phyloP scores from a whole-genome alignment of 2,113 vertebrate species.

The Cygnus buccinator region DNA sequence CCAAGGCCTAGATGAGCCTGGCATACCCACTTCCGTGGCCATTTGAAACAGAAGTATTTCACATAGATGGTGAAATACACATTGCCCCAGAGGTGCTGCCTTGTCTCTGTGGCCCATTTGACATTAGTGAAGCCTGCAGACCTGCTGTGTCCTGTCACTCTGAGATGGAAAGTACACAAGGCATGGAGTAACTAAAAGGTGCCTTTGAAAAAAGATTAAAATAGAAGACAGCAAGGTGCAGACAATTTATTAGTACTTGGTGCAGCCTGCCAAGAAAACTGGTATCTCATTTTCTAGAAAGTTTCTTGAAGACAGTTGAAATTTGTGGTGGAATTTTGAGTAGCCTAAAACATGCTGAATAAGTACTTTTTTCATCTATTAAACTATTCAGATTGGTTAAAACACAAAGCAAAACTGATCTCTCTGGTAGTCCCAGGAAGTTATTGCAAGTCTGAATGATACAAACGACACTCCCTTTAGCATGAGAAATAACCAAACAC shows the following conservation, averaged over 20 bases:
- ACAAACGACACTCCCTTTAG: not conserved
- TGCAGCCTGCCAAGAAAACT: not conserved
- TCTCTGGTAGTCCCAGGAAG: not conserved
- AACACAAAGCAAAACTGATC: not conserved
- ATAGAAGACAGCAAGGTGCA: not conserved
- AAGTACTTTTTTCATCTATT: not conserved
- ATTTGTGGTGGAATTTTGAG: not conserved
- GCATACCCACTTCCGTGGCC: not conserved
- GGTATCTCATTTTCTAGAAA: not conserved
- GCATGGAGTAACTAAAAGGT: not conserved
- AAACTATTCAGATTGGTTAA: not conserved
- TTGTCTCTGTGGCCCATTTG: not conserved
- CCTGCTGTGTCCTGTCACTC: not conserved
- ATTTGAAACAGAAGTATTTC: not conserved
- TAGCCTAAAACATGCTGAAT: not conserved
- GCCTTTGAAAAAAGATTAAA: not conserved
- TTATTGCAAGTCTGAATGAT: not conserved
- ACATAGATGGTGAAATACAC: not conserved
- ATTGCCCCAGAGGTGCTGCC: not conserved
- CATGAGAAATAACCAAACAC: not conserved
- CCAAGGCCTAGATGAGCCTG: not conserved
- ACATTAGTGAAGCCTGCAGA: not conserved
- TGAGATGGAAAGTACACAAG: not conserved
- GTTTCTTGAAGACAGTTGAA: not conserved
- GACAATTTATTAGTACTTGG: not conserved